Percentiles rank a stretch among this genome's conserved stretches.
These are phyloP conservation scores for Capitulum mitella DNA, from an alignment of 2,888 invertebrate species.

Conservation along the genomic window DNA sequence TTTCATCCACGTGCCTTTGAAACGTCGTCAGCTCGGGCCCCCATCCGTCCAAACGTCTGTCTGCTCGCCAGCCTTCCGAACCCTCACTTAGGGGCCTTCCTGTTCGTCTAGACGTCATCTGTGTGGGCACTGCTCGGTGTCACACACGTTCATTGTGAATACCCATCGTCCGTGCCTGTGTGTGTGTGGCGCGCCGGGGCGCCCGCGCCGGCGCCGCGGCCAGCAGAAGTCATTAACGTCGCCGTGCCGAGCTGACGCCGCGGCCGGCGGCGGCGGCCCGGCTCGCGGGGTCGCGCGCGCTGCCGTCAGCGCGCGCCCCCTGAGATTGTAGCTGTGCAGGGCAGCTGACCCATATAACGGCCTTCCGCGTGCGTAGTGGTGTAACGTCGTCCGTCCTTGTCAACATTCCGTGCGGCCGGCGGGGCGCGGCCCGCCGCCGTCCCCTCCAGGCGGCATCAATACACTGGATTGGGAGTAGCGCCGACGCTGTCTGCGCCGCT, in stretches of 20 bases:
- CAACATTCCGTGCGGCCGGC: neutral
- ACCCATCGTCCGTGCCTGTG: neutral
- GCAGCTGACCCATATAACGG: neutral
- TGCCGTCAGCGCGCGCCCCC: neutral
- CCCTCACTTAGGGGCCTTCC: neutral
- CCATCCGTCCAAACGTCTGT: neutral
- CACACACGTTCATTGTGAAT: slow-evolving; percentile 15
- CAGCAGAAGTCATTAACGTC: neutral
- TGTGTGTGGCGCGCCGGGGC: neutral
- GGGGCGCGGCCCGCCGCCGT: neutral
- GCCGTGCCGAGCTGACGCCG: neutral
- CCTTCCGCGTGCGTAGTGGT: neutral
- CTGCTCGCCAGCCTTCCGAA: neutral
- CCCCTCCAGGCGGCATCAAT: neutral
- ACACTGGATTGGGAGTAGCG: neutral
- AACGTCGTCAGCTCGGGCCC: neutral
- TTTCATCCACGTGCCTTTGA: neutral
- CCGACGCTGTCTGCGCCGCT: no score
- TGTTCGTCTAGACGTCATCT: neutral
- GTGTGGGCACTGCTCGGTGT: neutral
- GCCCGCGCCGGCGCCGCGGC: neutral
- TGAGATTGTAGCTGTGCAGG: no score
- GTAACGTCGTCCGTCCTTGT: neutral
- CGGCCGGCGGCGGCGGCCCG: neutral
- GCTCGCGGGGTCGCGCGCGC: neutral